Base-by-base conservation (phyloP, 1,140 invertebrate species). In the Panagrolaimus sp. region DNA sequence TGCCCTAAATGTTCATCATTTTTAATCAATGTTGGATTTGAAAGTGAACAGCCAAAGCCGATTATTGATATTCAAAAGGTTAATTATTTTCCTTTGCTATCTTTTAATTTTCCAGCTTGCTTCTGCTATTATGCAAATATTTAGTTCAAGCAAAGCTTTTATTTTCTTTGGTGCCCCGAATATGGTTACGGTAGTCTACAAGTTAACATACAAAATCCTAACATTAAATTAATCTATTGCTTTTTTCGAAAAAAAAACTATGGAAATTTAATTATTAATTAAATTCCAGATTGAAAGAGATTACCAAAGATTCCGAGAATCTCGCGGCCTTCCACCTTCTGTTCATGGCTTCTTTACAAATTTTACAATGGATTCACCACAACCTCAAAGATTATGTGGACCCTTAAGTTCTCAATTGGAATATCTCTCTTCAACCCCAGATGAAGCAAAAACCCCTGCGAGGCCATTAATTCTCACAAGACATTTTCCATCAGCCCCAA, bases 321-420 rank as follows among this genome's bases (percentile, higher is more conserved):
- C 24, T n/a, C 45, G 46, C 8, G 69, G 69, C 5, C 65, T 71
- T 47, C 46, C 69, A 15, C 69, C 69, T 38, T 10, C 63, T 26
- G 24, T 65, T 12, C 14, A 38, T 28, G 47, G 26, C 12, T 71
- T 71, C 24, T 71, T 65, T 46, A 46, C 63, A 15, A 28, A 43
- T 21, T 10, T 28, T 26, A 12, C 52, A 21, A 21, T 58, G 12
- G 21, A 21, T 3, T 3, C 10, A 58, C 52, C 52, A 58, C 15
- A 21, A 26, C 52, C 52, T 26, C 52, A 21, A 26, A 21, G 52
- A 26, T 10, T 58, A n/a, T 28, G 21, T 28, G 52, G 52, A 12
- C 52, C 52, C 14, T n/a, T 58, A n/a, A 26, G 21, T 21, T 21
- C 52, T 0, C 52, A 58, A 8, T 8, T n/a, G 10, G 52, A 21